Evolutionary conservation across 2,888 invertebrate genomes (phyloP), one percentile per base, ranked within the genome.

Genomic region (Troilus luridus): DNA sequence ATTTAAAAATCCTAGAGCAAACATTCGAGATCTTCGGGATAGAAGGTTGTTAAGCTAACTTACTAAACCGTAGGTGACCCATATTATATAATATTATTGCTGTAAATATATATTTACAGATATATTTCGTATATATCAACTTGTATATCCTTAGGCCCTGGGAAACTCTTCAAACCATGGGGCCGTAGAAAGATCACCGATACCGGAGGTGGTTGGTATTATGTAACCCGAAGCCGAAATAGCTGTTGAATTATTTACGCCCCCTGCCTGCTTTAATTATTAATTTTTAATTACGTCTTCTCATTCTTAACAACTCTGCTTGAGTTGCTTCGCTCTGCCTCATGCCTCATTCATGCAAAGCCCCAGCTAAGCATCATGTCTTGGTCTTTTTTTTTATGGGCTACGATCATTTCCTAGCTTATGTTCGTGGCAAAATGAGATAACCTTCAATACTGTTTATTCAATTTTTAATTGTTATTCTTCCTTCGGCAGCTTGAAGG

Each of bases 231-330:
- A 11, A 41, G 41, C 81, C 56, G 56, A 56, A 85, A 85, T 85
- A 56, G 81, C 81, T 85, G 81, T 85, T 85, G 54, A 85, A 85
- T 85, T 56, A 56, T 85, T 85, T 56, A 85, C 0, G 54, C 54
- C 56, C 54, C 10, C 54, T 21, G 54, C 56, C 11, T 17, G 12
- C 21, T 19, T 85, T n/a, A 85, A 85, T 85, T 56, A 85, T 85
- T 85, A 85, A 85, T 85, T 85, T 56, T 54, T 85, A 85, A 85
- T 85, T 85, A 85, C 81, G 81, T 56, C 54, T 85, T 85, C 81
- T 56, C 81, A 85, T 85, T 85, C 81, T 85, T 85, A 85, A 85
- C 56, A 85, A 41, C 81, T 5, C 81, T 7, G 56, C 81, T 85
- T 85, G 11, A 85, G 81, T 85, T 54, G 19, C 81, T 56, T 10